These are phyloP conservation scores for Vidua macroura DNA, from an alignment of 2,113 vertebrate genomes.

Conservation along the genomic window DNA sequence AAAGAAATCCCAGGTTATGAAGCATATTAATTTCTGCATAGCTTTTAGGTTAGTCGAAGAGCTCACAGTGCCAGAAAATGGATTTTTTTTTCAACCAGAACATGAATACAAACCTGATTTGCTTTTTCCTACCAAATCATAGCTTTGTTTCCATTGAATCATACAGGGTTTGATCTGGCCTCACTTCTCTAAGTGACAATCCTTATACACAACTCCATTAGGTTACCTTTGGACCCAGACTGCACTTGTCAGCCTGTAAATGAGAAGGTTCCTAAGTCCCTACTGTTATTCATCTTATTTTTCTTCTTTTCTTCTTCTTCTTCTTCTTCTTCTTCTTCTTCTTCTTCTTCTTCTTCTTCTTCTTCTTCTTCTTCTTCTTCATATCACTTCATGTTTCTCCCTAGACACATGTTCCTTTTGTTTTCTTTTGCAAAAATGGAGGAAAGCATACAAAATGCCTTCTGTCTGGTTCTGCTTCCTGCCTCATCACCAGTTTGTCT, in stretches of 20 bases:
- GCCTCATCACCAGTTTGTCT: background rate
- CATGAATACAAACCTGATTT: background rate
- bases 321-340: background rate
- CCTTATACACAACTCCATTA: background rate
- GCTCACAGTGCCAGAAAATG: background rate
- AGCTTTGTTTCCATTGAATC: background rate
- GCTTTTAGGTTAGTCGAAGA: background rate
- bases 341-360: background rate
- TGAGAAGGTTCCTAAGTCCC: background rate
- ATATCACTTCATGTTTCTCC: background rate
- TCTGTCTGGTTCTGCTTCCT: conserved; percentile 3
- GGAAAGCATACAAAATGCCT: conserved; percentile 20
- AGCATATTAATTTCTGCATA: background rate
- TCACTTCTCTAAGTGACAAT: background rate
- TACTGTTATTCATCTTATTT: background rate
- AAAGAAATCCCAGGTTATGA: background rate
- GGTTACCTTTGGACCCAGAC: background rate
- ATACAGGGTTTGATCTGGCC: background rate
- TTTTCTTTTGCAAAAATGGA: conserved; percentile 39
- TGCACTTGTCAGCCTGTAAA: background rate
- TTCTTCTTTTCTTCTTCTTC: no score
- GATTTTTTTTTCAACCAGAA: background rate
- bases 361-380: background rate
- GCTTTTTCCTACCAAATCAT: background rate
- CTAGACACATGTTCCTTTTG: background rate